Conservation (phyloP, 2,888 invertebrate species). For the Leptinotarsa juncta region DNA sequence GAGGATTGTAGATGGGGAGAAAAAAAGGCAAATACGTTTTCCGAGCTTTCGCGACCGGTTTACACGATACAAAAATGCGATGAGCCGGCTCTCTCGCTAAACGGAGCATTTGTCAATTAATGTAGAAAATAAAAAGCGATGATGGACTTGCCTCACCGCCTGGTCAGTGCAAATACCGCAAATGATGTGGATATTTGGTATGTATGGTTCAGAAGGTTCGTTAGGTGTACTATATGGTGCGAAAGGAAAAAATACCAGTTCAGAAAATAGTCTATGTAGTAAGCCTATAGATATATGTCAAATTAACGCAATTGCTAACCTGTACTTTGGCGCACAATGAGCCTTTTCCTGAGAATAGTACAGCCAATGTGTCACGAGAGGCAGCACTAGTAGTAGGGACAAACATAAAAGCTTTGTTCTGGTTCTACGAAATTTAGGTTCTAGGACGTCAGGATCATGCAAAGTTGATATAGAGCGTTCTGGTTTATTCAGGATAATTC, state of each 20-base stretch:
- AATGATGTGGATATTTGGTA: slow-evolving; percentile 16
- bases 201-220: background rate
- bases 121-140: slow-evolving; percentile 4
- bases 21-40: slow-evolving; percentile 31
- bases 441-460: too few species aligned
- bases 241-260: background rate
- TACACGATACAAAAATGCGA: slow-evolving; percentile 26
- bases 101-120: slow-evolving; percentile 22
- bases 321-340: background rate
- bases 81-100: slow-evolving; percentile 13
- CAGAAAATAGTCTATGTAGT: too few species aligned
- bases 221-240: background rate
- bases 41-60: slow-evolving; percentile 34
- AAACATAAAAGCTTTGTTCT: too few species aligned
- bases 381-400: too few species aligned
- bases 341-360: too few species aligned
- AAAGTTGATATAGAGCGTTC: too few species aligned
- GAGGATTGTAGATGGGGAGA: slow-evolving; percentile 21
- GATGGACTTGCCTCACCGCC: background rate
- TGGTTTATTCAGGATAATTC: too few species aligned
- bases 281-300: background rate
- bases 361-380: too few species aligned
- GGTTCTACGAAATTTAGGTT: too few species aligned
- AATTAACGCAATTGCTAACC: background rate
- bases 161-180: background rate